A percentile compares a stretch with the other conserved stretches of the same genome.
Conservation (phyloP, 2,113 vertebrate genomes). For the Colinus virginianus region DNA sequence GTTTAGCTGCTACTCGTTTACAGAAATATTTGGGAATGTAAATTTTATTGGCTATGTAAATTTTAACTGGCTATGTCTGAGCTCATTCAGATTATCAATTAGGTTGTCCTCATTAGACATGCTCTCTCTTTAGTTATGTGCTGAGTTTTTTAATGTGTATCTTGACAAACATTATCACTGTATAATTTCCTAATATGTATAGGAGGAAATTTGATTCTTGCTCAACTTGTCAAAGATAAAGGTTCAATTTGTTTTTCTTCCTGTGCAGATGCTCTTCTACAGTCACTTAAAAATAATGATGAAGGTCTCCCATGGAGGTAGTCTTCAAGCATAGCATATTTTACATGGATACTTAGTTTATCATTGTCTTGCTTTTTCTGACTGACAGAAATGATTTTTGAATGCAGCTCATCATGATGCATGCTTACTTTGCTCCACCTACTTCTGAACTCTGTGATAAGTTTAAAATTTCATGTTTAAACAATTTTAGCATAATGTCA, state of each 20-base stretch:
- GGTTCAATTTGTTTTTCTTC: neutral
- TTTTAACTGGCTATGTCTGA: neutral
- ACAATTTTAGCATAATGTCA: neutral
- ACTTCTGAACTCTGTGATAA: neutral
- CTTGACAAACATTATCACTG: neutral
- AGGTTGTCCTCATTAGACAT: neutral
- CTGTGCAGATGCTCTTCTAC: neutral
- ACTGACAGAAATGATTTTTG: neutral
- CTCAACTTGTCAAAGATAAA: neutral
- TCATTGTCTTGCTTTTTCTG: neutral
- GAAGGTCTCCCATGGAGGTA: neutral
- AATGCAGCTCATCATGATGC: neutral
- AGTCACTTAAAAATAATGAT: neutral
- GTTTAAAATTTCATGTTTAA: neutral
- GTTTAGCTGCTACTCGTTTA: neutral
- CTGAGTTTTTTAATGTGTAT: accelerated
- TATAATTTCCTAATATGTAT: accelerated
- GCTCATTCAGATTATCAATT: neutral
- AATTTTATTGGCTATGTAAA: neutral
- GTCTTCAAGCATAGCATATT: accelerated
- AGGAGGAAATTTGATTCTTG: neutral
- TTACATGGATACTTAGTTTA: neutral
- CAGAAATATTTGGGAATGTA: neutral
- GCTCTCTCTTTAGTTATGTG: neutral
- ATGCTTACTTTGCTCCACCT: neutral